Base-by-base conservation (phyloP, 2,797 vertebrate genomes). In the Hippopotamyrus pictus region DNA sequence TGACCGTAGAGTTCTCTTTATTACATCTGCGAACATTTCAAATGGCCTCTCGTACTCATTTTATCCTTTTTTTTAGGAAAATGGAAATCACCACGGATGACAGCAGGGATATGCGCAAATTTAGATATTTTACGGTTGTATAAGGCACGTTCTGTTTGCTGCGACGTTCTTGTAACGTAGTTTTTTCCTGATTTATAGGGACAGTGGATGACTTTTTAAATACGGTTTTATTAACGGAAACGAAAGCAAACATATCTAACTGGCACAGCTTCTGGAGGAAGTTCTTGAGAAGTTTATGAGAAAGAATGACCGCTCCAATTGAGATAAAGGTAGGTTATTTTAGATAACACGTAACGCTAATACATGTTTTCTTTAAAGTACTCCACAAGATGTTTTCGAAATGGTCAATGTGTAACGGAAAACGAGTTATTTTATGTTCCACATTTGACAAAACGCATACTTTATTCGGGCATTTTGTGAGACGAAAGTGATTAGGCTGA, bases 161-260 rank as follows among this genome's bases (percentile, higher is more conserved):
- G 73, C 37, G 73, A 46, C 73, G 73, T 79, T 41, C 73, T n/a
- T 79, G 73, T 44, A 79, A 79, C 73, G 73, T 79, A 79, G 73
- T 79, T 79, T 79, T 41, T 33, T 5, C 29, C 37, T 79, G 73
- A 79, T 44, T 44, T 79, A 19, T 79, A 19, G 12, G 37, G 17
- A 79, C 37, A 44, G 6, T 25, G 12, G 37, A 5, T 25, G 37
- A 41, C 73, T 76, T 76, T 76, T 41, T 76, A 76, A 76, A 76
- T 76, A 76, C 11, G 37, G 4, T 6, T 76, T 37, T 76, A 41
- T 76, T 37, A 19, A 25, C 73, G 14, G 73, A 17, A 79, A 79
- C 41, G 8, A 50, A 84, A 84, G 46, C 41, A n/a, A 83, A 44
- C 37, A 22, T 83, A 9, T 41, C 17, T 48, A 83, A 83, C 8